Evolutionary conservation across 2,797 vertebrate species (phyloP), one percentile per base, ranked within the genome.

Genomic region (Alosa sapidissima): DNA sequence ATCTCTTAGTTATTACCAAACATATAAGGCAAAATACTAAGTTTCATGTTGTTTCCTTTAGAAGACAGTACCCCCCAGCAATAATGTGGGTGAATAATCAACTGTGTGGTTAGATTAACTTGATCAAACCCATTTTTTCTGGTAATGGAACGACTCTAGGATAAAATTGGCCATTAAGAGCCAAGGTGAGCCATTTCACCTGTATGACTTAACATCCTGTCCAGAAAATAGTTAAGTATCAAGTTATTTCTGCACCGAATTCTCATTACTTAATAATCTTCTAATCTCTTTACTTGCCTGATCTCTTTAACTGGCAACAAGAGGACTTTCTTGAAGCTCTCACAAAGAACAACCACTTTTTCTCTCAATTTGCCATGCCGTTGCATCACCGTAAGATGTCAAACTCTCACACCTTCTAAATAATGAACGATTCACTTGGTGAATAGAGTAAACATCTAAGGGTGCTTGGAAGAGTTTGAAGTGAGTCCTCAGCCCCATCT

Each of bases 391-490:
- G 41, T 81, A 54, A 54, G 41, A 78, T 78, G 72, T 78, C 65
- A 81, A 55, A 84, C 33, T 78, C 72, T 78, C 72, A 78, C 72
- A 78, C 72, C 72, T 78, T 78, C 72, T 78, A 47, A 78, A 78
- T 78, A 78, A 78, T 78, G 72, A 78, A 78, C 36, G 72, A 41
- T 19, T 47, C 72, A 45, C 72, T 78, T 78, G 72, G 72, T 45
- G 72, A 78, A 54, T 41, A 75, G 49, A 45, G 28, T 52, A 84
- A 78, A 75, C 83, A 54, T 84, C 51, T 45, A 21, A 78, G 72
- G 36, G 72, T 78, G 41, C 72, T 78, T n/a, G 72, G 72, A 78
- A 78, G 72, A 78, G 72, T 78, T 78, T 78, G 36, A 78, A 78
- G 72, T 78, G 72, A 78, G 72, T 78, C 72, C 72, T 78, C 72